Evolutionary conservation across 1,140 invertebrate species (phyloP), one percentile per base, ranked within the genome.

Genomic region (Ostrea edulis): DNA sequence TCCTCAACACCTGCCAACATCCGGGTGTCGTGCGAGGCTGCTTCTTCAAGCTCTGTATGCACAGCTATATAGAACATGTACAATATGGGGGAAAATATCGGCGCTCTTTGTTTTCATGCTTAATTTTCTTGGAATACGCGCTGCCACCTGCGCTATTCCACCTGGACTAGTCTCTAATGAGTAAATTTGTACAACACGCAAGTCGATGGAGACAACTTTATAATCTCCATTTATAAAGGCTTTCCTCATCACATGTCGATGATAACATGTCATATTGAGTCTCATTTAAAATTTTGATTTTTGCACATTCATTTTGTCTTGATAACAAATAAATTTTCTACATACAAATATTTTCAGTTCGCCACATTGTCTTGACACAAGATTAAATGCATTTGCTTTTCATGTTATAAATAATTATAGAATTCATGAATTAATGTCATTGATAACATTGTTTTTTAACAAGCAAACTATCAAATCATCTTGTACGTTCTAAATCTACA

Each of bases 111-210:
- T 77, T 29, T 77, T 25, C 68, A 35, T 77, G 25, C 8, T 77
- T 77, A 77, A 77, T 77, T 35, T 77, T 77, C 68, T 35, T 77
- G 25, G 68, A 35, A 77, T 77, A 77, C 68, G 68, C 68, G 25
- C 22, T 22, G 25, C 25, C 68, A 77, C 68, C 68, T 77, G 68
- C 68, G 68, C 29, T 77, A 77, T 77, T 77, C 68, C 68, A 77
- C 68, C 68, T 77, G 68, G 68, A 77, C 68, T 25, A 29, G 29
- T 77, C 29, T 25, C 68, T 77, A 77, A 77, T 77, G 68, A 77
- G 29, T 25, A 35, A 77, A 29, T 77, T 77, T 77, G 68, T 35
- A 77, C 68, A 77, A 25, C 68, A 77, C 68, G 68, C 68, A 77
- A 77, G 68, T 77, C 68, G 68, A 77, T 25, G 25, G 25, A 29